Evolutionary conservation across 2,888 invertebrate genomes (phyloP), one percentile per base, ranked within the genome.

Genomic region (Digitonthophagus gazella): DNA sequence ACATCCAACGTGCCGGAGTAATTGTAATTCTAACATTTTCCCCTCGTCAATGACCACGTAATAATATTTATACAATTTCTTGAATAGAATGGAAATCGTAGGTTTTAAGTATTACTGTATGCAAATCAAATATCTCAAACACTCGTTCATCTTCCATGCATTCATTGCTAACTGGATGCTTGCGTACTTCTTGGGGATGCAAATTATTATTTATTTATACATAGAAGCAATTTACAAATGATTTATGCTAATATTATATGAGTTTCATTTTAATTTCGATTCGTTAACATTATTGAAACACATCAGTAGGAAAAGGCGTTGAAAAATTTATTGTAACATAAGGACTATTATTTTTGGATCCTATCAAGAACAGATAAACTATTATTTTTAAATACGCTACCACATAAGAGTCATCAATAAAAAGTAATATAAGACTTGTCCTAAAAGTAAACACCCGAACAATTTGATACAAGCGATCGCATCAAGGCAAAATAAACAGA

Each of bases 41-140:
- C 28, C 11, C 28, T 11, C 28, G 11, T 44, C 28, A 44, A 44
- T 44, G 28, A 44, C 6, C 55, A 61, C 68, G 65, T 55, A 54
- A 66, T 28, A 63, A 70, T 67, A 66, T 58, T 67, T 67, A 67
- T 61, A 64, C 55, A 20, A 68, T 70, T 70, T 68, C 66, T 44
- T 70, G 65, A 68, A 68, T 63, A 64, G 70, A 70, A 70, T 68
- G 66, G 68, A 58, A 68, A 68, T 66, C 70, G 70, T 70, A 66
- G 70, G 70, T 68, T 70, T 70, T 66, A 70, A 70, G 70, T 64
- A 66, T 68, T 68, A 68, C 68, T 66, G 64, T 68, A 70, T 70
- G 70, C 70, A 68, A 70, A 70, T 70, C 56, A 64, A 67, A 44
- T 44, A 44, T 11, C 3, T 44, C 28, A 44, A 44, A 44, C 28